Conservation (phyloP, 2,888 invertebrate genomes). For the Deilephila porcellus region DNA sequence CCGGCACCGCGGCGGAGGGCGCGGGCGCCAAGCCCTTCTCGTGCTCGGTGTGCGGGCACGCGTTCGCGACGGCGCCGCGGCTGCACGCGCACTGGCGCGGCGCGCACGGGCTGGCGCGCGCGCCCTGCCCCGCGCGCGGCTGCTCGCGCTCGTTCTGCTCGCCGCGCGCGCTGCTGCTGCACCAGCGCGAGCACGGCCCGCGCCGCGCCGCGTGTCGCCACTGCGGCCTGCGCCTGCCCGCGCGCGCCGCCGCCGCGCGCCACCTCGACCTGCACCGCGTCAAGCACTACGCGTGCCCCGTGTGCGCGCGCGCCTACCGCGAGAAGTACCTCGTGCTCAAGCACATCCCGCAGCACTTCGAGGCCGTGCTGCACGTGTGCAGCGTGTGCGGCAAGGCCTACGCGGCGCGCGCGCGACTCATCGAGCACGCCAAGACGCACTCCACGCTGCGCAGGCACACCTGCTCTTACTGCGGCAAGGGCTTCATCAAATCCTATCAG, state of each 20-base stretch:
- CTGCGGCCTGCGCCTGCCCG: slow-evolving; percentile 68
- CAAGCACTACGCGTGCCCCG: slow-evolving; percentile 78
- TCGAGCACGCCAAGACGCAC: slow-evolving; percentile 66
- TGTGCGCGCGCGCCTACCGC: slow-evolving; percentile 82
- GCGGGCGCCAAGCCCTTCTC: slow-evolving; percentile 61
- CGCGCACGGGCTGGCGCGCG: slow-evolving; percentile 59
- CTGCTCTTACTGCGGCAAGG: slow-evolving; percentile 83
- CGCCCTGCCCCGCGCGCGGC: slow-evolving; percentile 73
- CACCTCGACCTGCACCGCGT: slow-evolving; percentile 69
- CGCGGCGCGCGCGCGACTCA: slow-evolving; percentile 68
- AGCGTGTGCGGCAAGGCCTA: slow-evolving; percentile 71
- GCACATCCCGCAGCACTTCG: slow-evolving; percentile 70
- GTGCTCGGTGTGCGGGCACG: slow-evolving; percentile 56
- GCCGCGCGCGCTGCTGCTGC: slow-evolving; percentile 49
- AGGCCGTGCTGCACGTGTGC: slow-evolving; percentile 77
- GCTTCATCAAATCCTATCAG: slow-evolving; percentile 56
- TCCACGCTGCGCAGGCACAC: slow-evolving; percentile 73
- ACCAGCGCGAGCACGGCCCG: slow-evolving; percentile 58
- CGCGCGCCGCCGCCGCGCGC: slow-evolving; percentile 56
- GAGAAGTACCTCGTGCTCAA: slow-evolving; percentile 71
- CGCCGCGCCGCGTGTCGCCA: slow-evolving; percentile 61
- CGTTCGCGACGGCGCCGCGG: slow-evolving; percentile 73
- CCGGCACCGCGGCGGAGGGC: slow-evolving; percentile 34
- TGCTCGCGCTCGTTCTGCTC: slow-evolving; percentile 46
- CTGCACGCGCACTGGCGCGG: slow-evolving; percentile 77